Evolutionary conservation across 2,888 invertebrate species (phyloP).

Genomic region (Nesidiocoris tenuis): DNA sequence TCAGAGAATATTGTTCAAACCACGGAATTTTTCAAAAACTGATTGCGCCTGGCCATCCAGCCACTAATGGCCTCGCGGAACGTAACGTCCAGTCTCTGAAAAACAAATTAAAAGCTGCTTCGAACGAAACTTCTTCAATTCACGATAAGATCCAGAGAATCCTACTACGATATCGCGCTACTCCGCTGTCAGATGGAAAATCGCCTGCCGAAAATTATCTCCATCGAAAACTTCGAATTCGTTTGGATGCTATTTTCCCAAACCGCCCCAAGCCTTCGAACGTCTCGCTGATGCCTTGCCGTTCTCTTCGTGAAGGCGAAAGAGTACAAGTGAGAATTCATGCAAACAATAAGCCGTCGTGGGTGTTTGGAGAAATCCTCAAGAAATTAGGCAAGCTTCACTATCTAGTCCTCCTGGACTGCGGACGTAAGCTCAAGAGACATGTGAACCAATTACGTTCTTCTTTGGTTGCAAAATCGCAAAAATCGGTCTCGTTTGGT

Average conservation of each 20-base stretch:
- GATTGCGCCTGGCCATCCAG: neutral
- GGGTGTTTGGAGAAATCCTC: neutral
- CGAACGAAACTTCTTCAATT: neutral
- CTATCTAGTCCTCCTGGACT: neutral
- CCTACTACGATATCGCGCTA: neutral
- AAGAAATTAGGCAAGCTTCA: neutral
- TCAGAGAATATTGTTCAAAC: neutral
- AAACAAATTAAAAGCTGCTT: neutral
- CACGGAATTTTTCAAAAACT: neutral
- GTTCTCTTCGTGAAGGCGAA: neutral
- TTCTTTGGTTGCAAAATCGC: too few relatives aligned
- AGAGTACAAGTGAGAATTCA: neutral
- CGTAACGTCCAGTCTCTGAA: neutral
- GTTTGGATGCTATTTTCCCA: neutral
- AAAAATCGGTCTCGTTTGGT: too few relatives aligned
- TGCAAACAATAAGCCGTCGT: neutral
- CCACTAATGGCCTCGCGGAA: conserved; percentile 3
- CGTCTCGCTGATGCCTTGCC: neutral
- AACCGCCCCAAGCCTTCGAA: neutral
- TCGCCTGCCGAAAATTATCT: neutral
- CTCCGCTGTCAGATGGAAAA: conserved; percentile 8
- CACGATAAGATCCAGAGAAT: neutral
- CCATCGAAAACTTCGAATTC: neutral
- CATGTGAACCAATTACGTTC: neutral
- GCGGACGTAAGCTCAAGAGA: neutral